These are phyloP conservation scores for Micromys minutus DNA, from an alignment of 2,113 vertebrate species.

Conservation along the genomic window DNA sequence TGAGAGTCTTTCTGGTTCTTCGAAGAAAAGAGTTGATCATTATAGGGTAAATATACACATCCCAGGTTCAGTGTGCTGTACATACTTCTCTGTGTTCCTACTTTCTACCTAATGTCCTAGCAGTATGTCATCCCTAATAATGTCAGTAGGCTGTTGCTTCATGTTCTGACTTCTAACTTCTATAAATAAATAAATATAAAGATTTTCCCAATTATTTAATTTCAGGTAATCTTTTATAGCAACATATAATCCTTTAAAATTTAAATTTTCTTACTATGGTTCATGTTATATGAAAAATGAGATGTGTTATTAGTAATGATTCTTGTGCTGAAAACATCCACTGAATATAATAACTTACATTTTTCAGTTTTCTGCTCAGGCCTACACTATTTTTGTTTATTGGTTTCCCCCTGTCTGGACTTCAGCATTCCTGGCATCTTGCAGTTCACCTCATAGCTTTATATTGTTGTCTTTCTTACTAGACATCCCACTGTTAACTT, in stretches of 20 bases:
- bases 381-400: background rate
- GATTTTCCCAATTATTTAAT: background rate
- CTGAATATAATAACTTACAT: background rate
- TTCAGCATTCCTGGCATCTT: accelerated
- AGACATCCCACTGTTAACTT: background rate
- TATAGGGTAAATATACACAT: background rate
- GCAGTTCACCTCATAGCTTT: background rate
- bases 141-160: accelerated
- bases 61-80: background rate
- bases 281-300: background rate
- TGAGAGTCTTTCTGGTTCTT: background rate
- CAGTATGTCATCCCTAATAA: accelerated
- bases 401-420: background rate
- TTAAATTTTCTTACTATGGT: background rate
- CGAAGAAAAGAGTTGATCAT: accelerated
- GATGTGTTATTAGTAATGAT: background rate
- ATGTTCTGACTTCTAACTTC: too few relatives aligned
- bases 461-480: background rate
- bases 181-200: background rate
- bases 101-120: background rate
- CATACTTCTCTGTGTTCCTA: accelerated
- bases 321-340: background rate
- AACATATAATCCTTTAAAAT: background rate
- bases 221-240: background rate
- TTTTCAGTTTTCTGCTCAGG: accelerated